A percentile compares a stretch with the other conserved stretches of the same genome.
phyloP scores from a whole-genome alignment of 2,797 vertebrate species.

The Rhodeus uyekii region DNA sequence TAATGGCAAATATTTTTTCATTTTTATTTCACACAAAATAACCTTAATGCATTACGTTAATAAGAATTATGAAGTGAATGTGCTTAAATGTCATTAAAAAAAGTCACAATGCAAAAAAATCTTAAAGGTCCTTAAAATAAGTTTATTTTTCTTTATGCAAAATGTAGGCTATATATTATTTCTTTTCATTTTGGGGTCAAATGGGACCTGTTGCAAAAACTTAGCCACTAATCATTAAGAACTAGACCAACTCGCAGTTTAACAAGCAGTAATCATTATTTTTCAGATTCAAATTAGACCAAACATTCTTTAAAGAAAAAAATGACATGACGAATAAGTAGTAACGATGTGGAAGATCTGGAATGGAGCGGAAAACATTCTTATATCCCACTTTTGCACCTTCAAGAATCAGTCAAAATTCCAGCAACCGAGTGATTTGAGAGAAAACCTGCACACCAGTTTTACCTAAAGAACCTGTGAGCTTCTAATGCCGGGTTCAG shows the following conservation, averaged over 20 bases:
- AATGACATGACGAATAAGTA: background rate
- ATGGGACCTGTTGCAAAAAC: background rate
- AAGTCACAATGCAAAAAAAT: background rate
- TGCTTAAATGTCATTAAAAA: background rate
- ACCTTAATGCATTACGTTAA: background rate
- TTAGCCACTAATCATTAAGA: background rate
- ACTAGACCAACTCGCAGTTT: background rate
- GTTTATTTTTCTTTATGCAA: background rate
- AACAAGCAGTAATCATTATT: background rate
- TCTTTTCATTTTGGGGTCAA: background rate
- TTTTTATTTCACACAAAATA: background rate
- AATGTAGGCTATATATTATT: background rate
- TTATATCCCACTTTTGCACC: background rate
- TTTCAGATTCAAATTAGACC: background rate
- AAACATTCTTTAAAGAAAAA: background rate
- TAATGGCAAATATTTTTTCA: background rate
- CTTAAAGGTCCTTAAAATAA: background rate
- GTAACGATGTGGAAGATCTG: background rate
- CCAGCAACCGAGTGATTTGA: constrained; percentile 11
- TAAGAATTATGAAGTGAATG: background rate
- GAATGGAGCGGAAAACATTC: background rate
- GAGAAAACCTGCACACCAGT: constrained; percentile 1
- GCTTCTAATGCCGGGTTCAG: background rate
- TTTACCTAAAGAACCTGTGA: background rate
- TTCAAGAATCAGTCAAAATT: constrained; percentile 25